phyloP scores from a whole-genome alignment of 2,888 invertebrate species.

The Steromphala cineraria region DNA sequence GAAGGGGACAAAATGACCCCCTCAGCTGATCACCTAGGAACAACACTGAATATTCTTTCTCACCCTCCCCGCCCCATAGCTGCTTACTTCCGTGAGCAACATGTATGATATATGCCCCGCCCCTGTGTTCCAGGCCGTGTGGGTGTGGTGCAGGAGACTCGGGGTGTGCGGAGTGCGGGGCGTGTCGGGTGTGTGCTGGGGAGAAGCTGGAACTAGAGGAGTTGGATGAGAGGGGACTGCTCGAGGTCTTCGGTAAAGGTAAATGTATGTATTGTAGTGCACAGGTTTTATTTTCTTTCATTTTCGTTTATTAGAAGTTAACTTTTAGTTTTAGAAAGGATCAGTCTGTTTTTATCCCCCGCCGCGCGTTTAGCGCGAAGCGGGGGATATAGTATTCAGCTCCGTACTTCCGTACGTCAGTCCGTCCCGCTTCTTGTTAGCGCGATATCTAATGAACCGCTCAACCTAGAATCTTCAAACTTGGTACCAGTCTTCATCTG shows the following conservation, averaged over 20 bases:
- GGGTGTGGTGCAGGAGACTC: slow-evolving; percentile 97
- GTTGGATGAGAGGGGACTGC: slow-evolving; percentile 64
- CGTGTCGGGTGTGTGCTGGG: slow-evolving; percentile 91
- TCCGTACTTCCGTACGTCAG: too few species aligned
- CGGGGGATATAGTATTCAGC: too few species aligned
- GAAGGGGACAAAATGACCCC: too few species aligned
- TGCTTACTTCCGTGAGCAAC: not conserved
- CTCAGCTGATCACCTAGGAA: too few species aligned
- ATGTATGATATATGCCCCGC: not conserved
- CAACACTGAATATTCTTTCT: too few species aligned
- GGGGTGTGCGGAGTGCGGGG: slow-evolving; percentile 93
- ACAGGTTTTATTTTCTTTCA: slow-evolving; percentile 40
- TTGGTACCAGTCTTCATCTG: too few species aligned
- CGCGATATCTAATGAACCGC: too few species aligned
- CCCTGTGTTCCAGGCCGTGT: slow-evolving; percentile 82
- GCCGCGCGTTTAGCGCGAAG: too few species aligned
- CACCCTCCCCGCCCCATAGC: not conserved
- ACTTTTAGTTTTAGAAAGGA: too few species aligned
- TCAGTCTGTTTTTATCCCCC: too few species aligned
- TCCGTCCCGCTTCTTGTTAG: too few species aligned
- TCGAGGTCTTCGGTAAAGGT: slow-evolving; percentile 60
- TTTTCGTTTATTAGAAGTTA: not conserved
- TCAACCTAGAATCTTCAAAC: too few species aligned
- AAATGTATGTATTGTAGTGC: slow-evolving; percentile 48
- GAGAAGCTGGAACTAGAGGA: slow-evolving; percentile 67